These are phyloP conservation scores for Pardalotus punctatus DNA, from an alignment of 2,113 vertebrate species.

Conservation along the genomic window DNA sequence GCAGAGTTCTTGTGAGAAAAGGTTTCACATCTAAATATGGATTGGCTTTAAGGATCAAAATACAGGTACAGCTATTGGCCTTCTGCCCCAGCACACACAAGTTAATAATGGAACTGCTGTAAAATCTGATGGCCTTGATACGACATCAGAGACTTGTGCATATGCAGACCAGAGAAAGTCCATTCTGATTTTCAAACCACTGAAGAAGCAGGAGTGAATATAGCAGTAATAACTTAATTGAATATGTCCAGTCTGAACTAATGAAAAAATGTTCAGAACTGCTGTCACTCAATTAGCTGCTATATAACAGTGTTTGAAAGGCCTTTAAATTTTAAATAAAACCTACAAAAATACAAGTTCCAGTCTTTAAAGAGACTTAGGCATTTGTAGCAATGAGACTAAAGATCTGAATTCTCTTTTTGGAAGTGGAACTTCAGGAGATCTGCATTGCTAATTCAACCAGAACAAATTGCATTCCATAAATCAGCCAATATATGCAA, in stretches of 20 bases:
- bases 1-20: constrained; percentile 5
- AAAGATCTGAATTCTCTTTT: not conserved
- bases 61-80: not conserved
- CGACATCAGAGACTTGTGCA: not conserved
- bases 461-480: not conserved
- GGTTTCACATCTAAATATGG: constrained; percentile 38
- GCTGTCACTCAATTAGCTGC: not conserved
- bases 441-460: not conserved
- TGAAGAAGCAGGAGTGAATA: not conserved
- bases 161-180: not conserved
- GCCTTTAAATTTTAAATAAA: not conserved
- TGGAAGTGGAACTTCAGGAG: not conserved
- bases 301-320: not conserved
- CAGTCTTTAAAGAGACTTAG: not conserved
- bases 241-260: not conserved
- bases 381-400: not conserved
- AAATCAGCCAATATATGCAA: not conserved
- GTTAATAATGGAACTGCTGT: not conserved
- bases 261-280: not conserved
- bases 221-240: not conserved
- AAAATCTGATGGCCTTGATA: not conserved
- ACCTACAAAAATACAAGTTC: not conserved
- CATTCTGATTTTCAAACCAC: not conserved
- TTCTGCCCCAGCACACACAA: not conserved
- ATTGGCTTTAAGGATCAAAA: constrained; percentile 25